phyloP scores from a whole-genome alignment of 2,113 vertebrate species.

The Penelope pileata region DNA sequence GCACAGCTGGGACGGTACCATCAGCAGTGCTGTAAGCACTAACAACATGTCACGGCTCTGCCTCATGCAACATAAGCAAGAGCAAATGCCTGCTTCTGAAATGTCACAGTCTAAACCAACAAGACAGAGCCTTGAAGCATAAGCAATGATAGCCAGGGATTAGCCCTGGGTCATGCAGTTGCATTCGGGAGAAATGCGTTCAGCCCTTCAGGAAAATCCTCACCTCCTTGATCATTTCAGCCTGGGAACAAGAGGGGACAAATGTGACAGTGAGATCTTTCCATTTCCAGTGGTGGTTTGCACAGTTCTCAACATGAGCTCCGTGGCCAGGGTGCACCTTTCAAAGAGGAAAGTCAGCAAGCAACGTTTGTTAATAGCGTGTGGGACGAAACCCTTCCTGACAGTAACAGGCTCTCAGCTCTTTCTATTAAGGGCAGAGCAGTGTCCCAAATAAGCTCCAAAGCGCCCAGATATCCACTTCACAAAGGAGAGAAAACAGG shows the following conservation, averaged over 20 bases:
- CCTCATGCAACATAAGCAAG: background rate
- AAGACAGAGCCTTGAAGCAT: background rate
- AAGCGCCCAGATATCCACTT: background rate
- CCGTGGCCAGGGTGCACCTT: background rate
- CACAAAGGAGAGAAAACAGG: background rate
- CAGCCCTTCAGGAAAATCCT: background rate
- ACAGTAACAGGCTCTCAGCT: background rate
- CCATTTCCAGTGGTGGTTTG: background rate
- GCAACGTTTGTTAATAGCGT: background rate
- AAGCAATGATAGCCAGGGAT: background rate
- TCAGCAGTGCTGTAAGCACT: background rate
- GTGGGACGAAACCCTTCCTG: conserved; percentile 23
- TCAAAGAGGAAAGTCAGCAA: background rate
- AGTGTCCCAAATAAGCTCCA: background rate
- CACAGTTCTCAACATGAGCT: background rate
- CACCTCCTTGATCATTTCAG: background rate
- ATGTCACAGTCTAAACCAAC: background rate
- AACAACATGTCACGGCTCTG: background rate
- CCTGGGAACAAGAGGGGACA: rapidly evolving
- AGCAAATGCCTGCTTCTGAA: background rate
- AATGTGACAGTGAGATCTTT: background rate
- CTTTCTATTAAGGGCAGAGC: background rate
- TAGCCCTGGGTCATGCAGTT: background rate
- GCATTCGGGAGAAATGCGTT: background rate
- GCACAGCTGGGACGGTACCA: conserved; percentile 2